phyloP scores from a whole-genome alignment of 2,113 vertebrate species.

The Hystrix brachyura region DNA sequence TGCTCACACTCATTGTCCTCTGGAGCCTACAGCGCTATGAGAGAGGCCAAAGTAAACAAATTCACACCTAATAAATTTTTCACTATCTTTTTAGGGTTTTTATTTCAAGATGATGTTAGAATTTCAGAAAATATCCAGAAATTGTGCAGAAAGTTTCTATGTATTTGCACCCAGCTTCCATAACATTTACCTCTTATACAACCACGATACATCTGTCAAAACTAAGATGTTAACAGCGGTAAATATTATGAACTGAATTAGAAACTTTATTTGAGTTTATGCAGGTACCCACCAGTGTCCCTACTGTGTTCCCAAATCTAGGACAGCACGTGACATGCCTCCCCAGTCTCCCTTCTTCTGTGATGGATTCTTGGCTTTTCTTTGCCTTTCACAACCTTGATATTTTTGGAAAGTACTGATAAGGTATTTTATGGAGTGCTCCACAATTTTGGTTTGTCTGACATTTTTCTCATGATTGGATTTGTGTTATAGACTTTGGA shows the following conservation, averaged over 20 bases:
- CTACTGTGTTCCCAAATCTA: neutral
- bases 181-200: neutral
- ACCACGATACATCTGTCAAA: neutral
- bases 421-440: neutral
- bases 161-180: neutral
- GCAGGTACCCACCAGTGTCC: neutral
- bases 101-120: constrained; percentile 15
- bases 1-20: neutral
- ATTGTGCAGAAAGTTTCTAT: neutral
- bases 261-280: neutral
- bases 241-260: neutral
- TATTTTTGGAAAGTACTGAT: neutral
- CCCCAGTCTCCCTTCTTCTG: neutral
- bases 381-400: neutral
- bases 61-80: neutral
- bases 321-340: neutral
- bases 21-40: neutral
- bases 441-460: neutral
- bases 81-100: neutral
- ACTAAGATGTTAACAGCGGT: neutral
- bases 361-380: neutral
- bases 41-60: neutral
- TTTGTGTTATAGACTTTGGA: neutral
- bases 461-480: neutral
- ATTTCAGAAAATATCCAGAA: constrained; percentile 12